Evolutionary conservation across 1,140 invertebrate genomes (phyloP), one percentile per base, ranked within the genome.

Genomic region (Carcinoscorpius rotundicauda): DNA sequence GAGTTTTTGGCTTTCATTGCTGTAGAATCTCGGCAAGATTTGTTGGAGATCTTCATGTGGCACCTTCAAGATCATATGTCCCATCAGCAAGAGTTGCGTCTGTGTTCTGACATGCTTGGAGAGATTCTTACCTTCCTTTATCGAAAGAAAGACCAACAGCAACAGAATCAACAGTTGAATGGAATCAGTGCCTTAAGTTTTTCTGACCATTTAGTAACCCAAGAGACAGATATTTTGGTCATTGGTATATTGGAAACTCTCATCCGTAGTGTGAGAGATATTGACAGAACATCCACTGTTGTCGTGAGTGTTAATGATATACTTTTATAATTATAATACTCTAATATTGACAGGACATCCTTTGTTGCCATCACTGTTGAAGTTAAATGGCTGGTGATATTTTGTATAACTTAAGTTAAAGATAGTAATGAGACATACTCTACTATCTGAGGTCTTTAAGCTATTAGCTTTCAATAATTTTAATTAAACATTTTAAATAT

Each of bases 41-140:
- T 55, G 53, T 8, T 55, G 53, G 53, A 55, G n/a, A 3, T 55
- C 53, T 8, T 55, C 53, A n/a, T 55, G 53, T 8, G 6, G 53
- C 53, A 55, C 53, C n/a, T 55, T 6, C 53, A 55, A 55, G 6
- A 8, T 55, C 53, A 55, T n/a, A 78, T 98, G 6, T 83, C 85
- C 0, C 81, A 85, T 48, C 29, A 29, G 29, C 29, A 29, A 29
- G 29, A 29, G 29, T 29, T 29, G 29, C 29, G 29, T 29, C 29
- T 29, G 29, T 95, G 92, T 72, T 87, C 93, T 0, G 87, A 88
- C 55, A 93, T 97, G 66, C 77, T 98, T 2, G 86, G 86, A 0
- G 90, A 97, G 73, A 86, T 97, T 62, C 81, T 97, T 29, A 84
- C 85, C 55, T 84, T 87, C 68, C 76, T 96, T 4, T 87, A 88